A percentile compares a stretch with the other conserved stretches of the same genome.
Evolutionary conservation across 23 tunicate genomes (phyloP).

Genomic region (Halocynthia aurantium): DNA sequence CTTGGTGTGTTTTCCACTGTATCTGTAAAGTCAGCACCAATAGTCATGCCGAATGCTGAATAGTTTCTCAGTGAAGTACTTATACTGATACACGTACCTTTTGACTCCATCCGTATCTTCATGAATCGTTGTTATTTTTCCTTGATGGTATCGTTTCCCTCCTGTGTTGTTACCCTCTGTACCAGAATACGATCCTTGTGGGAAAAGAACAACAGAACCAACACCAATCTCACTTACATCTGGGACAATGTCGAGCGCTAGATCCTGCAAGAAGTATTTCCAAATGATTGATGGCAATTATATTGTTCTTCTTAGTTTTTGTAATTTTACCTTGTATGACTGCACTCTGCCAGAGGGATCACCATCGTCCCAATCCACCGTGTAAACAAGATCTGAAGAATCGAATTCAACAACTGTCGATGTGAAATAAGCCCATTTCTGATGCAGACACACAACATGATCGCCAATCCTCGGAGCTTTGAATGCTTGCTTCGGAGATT

Average conservation of each 20-base stretch:
- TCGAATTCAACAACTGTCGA: slow-evolving; percentile 66
- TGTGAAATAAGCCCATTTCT: slow-evolving; percentile 74
- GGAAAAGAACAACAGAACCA: slow-evolving; percentile 62
- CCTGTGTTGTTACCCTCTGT: slow-evolving; percentile 81
- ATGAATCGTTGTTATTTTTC: slow-evolving; percentile 50
- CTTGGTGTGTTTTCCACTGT: slow-evolving; percentile 76
- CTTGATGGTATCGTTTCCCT: slow-evolving; percentile 83
- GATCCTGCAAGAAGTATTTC: slow-evolving; percentile 37
- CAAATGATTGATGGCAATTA: neutral
- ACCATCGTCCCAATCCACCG: slow-evolving; percentile 85
- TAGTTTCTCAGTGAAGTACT: neutral
- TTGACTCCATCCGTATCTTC: slow-evolving; percentile 35
- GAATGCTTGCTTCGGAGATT: slow-evolving; percentile 13
- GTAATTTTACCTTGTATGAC: slow-evolving; percentile 45
- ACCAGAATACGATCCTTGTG: slow-evolving; percentile 68
- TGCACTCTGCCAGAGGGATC: slow-evolving; percentile 76
- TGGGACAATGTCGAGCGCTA: slow-evolving; percentile 62
- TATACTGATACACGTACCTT: slow-evolving; percentile 31
- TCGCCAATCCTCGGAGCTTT: slow-evolving; percentile 81
- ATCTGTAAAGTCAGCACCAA: slow-evolving; percentile 25
- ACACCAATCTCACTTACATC: slow-evolving; percentile 39
- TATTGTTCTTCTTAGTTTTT: neutral
- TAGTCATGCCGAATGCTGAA: neutral
- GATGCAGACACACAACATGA: slow-evolving; percentile 82
- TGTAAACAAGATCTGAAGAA: slow-evolving; percentile 33